phyloP scores from a whole-genome alignment of 2,888 invertebrate species.

The Carcina quercana region DNA sequence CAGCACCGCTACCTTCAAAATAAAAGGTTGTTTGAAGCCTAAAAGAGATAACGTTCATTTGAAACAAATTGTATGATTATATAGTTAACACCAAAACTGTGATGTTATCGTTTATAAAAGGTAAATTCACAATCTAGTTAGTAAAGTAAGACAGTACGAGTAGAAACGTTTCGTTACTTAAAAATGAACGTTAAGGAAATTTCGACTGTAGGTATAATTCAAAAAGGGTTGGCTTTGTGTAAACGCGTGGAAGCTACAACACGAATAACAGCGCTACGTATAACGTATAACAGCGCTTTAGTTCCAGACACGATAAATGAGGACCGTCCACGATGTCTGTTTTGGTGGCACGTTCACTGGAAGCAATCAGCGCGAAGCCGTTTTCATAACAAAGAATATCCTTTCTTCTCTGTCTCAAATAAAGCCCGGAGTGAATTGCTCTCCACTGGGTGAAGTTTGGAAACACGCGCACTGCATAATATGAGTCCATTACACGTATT shows the following conservation, averaged over 20 bases:
- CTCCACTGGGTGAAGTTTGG: constrained; percentile 25
- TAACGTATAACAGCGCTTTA: background rate
- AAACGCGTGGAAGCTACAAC: background rate
- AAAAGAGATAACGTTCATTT: too few species aligned
- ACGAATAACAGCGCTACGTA: background rate
- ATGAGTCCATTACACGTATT: too few species aligned
- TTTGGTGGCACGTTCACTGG: constrained; percentile 18
- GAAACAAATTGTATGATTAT: too few species aligned
- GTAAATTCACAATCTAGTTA: too few species aligned
- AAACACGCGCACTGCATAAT: too few species aligned
- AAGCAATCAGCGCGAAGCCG: constrained; percentile 25
- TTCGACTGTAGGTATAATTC: background rate
- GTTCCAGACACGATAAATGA: constrained; percentile 2
- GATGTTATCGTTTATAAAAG: too few species aligned
- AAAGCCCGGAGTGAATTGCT: constrained; percentile 27
- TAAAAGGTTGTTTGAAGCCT: too few species aligned
- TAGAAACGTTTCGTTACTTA: too few species aligned
- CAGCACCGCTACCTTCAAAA: too few species aligned
- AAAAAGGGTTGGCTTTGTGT: background rate
- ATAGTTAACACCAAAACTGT: too few species aligned
- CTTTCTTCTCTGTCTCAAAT: constrained; percentile 22
- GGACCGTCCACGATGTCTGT: constrained; percentile 9
- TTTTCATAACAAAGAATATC: constrained; percentile 39
- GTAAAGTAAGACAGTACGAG: too few species aligned
- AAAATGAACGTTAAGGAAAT: too few species aligned